These are phyloP conservation scores for Oligia strigilis DNA, from an alignment of 2,888 invertebrate genomes.

Conservation along the genomic window DNA sequence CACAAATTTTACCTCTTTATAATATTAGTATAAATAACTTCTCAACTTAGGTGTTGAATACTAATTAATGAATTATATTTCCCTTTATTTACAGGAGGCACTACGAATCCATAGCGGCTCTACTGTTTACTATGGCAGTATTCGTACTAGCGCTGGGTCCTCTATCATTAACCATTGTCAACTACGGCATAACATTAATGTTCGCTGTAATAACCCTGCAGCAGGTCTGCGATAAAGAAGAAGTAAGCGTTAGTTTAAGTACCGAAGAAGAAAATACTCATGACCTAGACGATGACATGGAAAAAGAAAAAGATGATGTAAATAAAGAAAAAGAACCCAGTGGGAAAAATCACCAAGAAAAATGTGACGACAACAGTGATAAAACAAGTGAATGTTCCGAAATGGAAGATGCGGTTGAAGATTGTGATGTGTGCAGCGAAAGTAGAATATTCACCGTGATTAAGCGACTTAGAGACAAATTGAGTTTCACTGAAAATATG, in stretches of 20 bases:
- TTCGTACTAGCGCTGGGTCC: conserved; percentile 91
- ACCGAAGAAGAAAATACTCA: conserved; percentile 36
- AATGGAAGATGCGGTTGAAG: conserved; percentile 54
- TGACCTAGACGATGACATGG: conserved; percentile 24
- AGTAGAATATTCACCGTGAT: conserved; percentile 81
- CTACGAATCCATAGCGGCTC: conserved; percentile 83
- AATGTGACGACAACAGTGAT: conserved; percentile 27
- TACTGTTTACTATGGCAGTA: conserved; percentile 90
- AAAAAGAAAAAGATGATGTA: conserved; percentile 47
- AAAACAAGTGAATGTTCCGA: conserved; percentile 41
- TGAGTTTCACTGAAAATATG: conserved; percentile 74
- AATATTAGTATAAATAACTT: background rate
- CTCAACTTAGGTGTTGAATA: background rate
- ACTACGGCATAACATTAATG: conserved; percentile 90
- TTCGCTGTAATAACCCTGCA: conserved; percentile 90
- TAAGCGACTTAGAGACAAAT: conserved; percentile 83
- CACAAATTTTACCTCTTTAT: background rate
- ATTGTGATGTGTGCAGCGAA: conserved; percentile 83
- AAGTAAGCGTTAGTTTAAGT: conserved; percentile 1
- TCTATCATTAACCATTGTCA: conserved; percentile 91
- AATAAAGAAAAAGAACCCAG: conserved; percentile 32
- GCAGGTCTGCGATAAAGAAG: conserved; percentile 84
- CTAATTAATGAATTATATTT: background rate
- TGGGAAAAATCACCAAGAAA: conserved; percentile 20
- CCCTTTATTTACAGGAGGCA: conserved; percentile 84